Conservation (phyloP, 2,797 vertebrate species). For the Peromyscus eremicus region DNA sequence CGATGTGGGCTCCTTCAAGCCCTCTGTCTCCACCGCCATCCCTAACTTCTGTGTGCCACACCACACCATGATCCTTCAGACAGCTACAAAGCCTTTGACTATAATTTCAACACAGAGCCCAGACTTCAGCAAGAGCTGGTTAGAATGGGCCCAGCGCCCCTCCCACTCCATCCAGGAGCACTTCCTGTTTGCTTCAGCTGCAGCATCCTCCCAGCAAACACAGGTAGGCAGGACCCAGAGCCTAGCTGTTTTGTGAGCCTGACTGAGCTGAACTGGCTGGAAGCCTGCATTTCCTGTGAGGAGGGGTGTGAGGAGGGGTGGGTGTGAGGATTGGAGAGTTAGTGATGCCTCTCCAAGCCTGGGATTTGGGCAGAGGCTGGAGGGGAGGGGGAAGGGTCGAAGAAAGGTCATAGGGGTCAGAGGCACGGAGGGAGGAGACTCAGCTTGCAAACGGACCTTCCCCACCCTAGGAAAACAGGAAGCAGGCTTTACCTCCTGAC, state of each 20-base stretch:
- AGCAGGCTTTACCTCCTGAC: slow-evolving; percentile 71
- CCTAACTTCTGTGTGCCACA: too few species aligned
- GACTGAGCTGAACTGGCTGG: background rate
- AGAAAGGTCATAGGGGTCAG: slow-evolving; percentile 15
- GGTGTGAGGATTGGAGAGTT: background rate
- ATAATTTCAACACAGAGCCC: background rate
- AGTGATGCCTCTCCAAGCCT: background rate
- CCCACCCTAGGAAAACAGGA: slow-evolving; percentile 80
- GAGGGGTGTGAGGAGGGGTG: background rate
- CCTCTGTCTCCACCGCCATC: background rate
- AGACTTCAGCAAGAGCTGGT: background rate
- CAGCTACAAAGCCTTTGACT: background rate
- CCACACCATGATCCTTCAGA: background rate
- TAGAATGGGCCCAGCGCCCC: too few species aligned
- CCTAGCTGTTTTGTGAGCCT: fast-evolving
- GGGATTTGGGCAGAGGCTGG: background rate
- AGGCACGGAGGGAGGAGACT: slow-evolving; percentile 24
- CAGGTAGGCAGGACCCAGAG: background rate
- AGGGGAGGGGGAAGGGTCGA: background rate
- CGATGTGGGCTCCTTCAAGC: background rate
- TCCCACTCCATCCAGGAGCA: fast-evolving
- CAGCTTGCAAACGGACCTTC: slow-evolving; percentile 29
- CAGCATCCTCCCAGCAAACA: background rate
- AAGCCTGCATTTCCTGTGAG: background rate
- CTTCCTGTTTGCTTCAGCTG: background rate